A percentile compares a stretch with the other conserved stretches of the same genome.
These are phyloP conservation scores for Perca flavescens DNA, from an alignment of 2,113 vertebrate species.

Conservation along the genomic window DNA sequence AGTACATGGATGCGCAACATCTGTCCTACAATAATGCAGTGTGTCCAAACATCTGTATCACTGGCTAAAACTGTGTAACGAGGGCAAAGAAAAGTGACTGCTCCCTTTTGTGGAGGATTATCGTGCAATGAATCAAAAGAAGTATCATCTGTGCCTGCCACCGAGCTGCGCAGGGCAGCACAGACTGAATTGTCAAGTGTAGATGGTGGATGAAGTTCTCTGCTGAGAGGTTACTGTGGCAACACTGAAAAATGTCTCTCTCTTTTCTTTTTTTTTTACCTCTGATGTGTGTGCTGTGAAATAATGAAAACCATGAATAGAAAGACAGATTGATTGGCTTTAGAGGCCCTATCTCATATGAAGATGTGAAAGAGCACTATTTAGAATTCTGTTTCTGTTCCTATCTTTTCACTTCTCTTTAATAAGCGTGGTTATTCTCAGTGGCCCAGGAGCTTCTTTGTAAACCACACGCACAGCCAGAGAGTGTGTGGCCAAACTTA, in stretches of 20 bases:
- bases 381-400: not conserved
- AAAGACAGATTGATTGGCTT: constrained; percentile 13
- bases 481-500: constrained; percentile 24
- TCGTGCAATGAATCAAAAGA: constrained; percentile 60
- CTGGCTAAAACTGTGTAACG: not conserved
- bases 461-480: constrained; percentile 11
- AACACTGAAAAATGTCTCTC: constrained; percentile 43
- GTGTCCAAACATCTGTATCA: constrained; percentile 14
- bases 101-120: constrained; percentile 12
- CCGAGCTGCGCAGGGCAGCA: constrained; percentile 28
- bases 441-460: constrained; percentile 3
- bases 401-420: not conserved
- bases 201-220: constrained; percentile 66
- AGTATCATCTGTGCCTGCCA: constrained; percentile 50
- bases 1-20: not conserved
- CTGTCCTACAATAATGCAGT: not conserved
- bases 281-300: constrained; percentile 20
- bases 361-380: not conserved
- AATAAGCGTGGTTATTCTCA: constrained; percentile 8
- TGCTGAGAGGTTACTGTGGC: constrained; percentile 63
- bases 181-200: constrained; percentile 46
- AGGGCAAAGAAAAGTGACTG: constrained; percentile 22
- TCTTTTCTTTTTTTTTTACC: not conserved
- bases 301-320: constrained; percentile 3
- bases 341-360: not conserved